phyloP scores from a whole-genome alignment of 2,797 vertebrate genomes.

The Heteromormyrus szaboi region DNA sequence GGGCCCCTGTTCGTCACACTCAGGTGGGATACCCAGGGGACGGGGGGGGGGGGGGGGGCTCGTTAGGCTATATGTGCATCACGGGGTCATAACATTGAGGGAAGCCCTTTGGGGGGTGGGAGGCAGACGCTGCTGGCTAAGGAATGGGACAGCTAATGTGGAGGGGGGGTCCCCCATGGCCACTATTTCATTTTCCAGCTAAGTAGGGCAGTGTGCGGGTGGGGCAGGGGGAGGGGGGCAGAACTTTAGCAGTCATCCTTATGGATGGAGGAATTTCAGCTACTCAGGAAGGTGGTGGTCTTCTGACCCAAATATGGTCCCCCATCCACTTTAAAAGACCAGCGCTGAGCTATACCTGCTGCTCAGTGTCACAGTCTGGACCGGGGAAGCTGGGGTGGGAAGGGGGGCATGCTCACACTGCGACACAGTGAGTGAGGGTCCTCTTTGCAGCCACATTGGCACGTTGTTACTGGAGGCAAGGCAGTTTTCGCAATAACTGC shows the following conservation, averaged over 20 bases:
- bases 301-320: not conserved
- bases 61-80: not conserved
- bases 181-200: not conserved
- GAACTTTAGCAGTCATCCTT: not conserved
- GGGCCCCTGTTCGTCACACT: conserved; percentile 23
- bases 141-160: not conserved
- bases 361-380: not conserved
- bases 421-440: not conserved
- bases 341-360: not conserved
- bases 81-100: not conserved
- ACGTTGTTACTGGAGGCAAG: not conserved
- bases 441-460: not conserved
- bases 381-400: not conserved
- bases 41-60: not conserved
- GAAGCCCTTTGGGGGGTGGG: not conserved
- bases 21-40: not conserved
- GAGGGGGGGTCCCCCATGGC: not conserved
- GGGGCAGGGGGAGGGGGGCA: no score
- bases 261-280: not conserved
- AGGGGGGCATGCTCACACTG: not conserved
- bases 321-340: not conserved
- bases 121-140: not conserved
- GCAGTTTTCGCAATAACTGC: not conserved
- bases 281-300: not conserved
- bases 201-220: not conserved